Evolutionary conservation across 2,113 vertebrate species (phyloP), one percentile per base, ranked within the genome.

Genomic region (Phainopepla nitens): DNA sequence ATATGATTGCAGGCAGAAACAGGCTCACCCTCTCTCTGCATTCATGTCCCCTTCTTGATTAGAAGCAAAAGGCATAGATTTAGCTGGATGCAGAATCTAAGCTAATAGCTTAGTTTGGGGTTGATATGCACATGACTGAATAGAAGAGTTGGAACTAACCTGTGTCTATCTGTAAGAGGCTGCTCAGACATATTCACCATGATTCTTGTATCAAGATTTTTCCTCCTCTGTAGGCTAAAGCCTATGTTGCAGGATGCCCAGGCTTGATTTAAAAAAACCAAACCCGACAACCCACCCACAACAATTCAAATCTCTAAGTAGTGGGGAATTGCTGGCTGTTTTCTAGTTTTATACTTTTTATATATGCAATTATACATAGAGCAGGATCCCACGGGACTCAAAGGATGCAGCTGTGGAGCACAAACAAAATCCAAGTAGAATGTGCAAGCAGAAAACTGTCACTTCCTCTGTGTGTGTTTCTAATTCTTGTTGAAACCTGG

Each of bases 221-320:
- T 49, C 27, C 35, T 75, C 6, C 13, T 60, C 9, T 0, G 4
- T 14, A 47, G 9, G 3, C 35, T 82, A 72, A 68, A 76, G 16
- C 19, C 17, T 50, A 5, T 42, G 20, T 51, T 66, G n/a, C 15
- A 83, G 29, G 42, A 44, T 76, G 15, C 35, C 11, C 13, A 50
- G 20, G 6, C 4, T 23, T 36, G 57, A 68, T 51, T 61, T 6
- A 45, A 85, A 94, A 80, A 24, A 64, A 15, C 11, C 4, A 3
- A 1, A 1, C 3, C 31, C 33, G 76, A 58, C 6, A 45, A 61
- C 9, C 5, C 17, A 44, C 1, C 1, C 13, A 60, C 17, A 53
- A 25, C 14, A 68, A 42, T 8, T 9, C n/a, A 50, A 68, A 45
- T 33, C 11, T 53, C 33, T 71, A 70, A 41, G 31, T 23, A 71